phyloP scores from a whole-genome alignment of 2,888 invertebrate species.

The Rosalia funebris region DNA sequence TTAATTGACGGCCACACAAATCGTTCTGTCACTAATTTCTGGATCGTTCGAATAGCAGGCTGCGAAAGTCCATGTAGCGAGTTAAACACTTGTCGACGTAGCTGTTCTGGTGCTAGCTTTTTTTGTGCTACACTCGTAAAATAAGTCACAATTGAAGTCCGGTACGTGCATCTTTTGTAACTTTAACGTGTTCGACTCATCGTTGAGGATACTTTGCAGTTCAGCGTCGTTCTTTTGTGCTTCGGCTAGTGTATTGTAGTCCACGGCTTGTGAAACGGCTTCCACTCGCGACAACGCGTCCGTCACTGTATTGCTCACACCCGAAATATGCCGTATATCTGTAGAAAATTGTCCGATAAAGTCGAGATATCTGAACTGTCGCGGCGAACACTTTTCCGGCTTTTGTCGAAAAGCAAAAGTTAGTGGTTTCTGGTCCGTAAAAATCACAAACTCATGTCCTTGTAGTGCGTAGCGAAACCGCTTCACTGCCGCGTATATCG shows the following conservation, averaged over 20 bases:
- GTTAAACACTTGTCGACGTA: conserved; percentile 33
- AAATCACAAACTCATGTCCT: conserved; percentile 3
- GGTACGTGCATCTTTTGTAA: conserved; percentile 3
- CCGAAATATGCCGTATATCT: conserved; percentile 52
- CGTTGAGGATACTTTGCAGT: background rate
- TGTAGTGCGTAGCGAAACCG: conserved; percentile 6
- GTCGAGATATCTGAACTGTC: conserved; percentile 55
- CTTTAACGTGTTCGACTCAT: background rate
- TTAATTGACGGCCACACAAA: conserved; percentile 58
- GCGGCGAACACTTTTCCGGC: conserved; percentile 49
- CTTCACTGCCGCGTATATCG: conserved; percentile 13
- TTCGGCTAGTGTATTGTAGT: background rate
- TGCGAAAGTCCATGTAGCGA: conserved; percentile 49
- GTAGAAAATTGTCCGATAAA: conserved; percentile 53
- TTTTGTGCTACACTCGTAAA: background rate
- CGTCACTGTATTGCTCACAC: conserved; percentile 54
- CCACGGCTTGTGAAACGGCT: background rate
- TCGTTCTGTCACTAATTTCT: conserved; percentile 50
- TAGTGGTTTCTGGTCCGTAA: too few species aligned
- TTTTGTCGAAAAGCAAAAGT: conserved; percentile 51
- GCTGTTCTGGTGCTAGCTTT: conserved; percentile 27
- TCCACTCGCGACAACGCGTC: conserved; percentile 43
- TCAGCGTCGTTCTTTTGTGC: background rate
- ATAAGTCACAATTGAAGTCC: conserved; percentile 7
- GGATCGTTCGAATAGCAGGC: conserved; percentile 47